Evolutionary conservation across 2,888 invertebrate genomes (phyloP).

Genomic region (Atrina japonica): DNA sequence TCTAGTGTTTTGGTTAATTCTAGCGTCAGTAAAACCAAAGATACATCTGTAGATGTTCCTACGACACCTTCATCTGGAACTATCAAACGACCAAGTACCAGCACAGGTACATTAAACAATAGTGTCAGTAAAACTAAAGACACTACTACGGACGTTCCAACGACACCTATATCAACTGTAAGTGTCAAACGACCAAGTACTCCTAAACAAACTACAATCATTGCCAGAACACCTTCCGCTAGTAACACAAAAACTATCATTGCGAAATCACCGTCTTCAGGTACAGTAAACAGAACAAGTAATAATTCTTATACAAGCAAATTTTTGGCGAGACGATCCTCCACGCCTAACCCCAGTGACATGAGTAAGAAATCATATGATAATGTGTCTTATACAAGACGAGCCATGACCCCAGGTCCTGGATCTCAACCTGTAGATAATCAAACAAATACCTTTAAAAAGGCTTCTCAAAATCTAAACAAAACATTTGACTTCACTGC

Average conservation of each 20-base stretch:
- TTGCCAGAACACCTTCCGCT: conserved; percentile 48
- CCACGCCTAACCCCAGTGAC: conserved; percentile 61
- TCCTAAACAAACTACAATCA: conserved; percentile 53
- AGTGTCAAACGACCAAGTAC: conserved; percentile 53
- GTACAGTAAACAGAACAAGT: conserved; percentile 39
- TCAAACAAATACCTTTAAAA: not conserved
- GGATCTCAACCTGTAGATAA: conserved; percentile 17
- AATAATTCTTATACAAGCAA: conserved; percentile 62
- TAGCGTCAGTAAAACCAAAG: conserved; percentile 10
- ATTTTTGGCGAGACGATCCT: conserved; percentile 61
- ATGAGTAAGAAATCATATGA: not conserved
- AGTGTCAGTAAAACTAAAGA: conserved; percentile 5
- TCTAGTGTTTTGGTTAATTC: not conserved
- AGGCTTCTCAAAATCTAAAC: conserved; percentile 30
- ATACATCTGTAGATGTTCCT: not conserved
- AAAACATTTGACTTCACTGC: conserved; percentile 39
- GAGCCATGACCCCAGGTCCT: conserved; percentile 59
- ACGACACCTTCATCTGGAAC: conserved; percentile 15
- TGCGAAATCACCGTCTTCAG: conserved; percentile 49
- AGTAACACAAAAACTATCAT: conserved; percentile 42
- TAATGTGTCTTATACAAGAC: conserved; percentile 27
- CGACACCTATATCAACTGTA: conserved; percentile 9
- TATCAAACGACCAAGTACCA: conserved; percentile 53
- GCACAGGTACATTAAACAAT: conserved; percentile 8
- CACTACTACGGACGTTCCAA: not conserved